Base-by-base conservation (phyloP, 1,140 invertebrate species). In the Eulimnadia texana region DNA sequence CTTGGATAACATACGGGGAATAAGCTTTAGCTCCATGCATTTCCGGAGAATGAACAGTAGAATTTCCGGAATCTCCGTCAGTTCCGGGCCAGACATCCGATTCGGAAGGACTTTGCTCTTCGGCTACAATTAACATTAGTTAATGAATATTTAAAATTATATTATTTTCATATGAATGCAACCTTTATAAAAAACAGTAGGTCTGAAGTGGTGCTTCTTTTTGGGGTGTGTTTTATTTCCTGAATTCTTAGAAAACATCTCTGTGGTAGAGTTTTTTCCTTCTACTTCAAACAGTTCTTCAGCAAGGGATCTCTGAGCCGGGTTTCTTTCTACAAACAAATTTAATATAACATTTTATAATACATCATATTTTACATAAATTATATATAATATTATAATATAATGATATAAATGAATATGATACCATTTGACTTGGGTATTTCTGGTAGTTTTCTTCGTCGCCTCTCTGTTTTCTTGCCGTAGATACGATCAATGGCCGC, bases 1-100 rank as follows among this genome's bases (percentile, higher is more conserved):
- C 33, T 42, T 52, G 22, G 9, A 28, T 57, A 28, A 19, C 33
- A 27, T 57, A 57, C 65, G 88, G 88, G 9, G 88, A 91, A 70
- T 87, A 81, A 64, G 86, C 88, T 74, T 91, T 91, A 19, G 82
- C 82, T 16, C 68, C 66, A 16, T 42, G 33, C 6, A 16, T 42
- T 68, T 92, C 89, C 0, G 89, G 89, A 0, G 88, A 91, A 72
- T 92, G 88, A 24, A 87, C 86, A 1, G 88, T 90, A 55, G 88
- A 91, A 72, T 92, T 85, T 6, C 89, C 90, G 64, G 88, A 92
- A 68, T 93, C 90, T 13, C 84, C 81, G 71, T 85, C 84, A 2
- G 80, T 71, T 66, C 84, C 84, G 61, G 86, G 81, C 66, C 88
- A 76, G 54, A 84, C 77, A 67, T 90, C 87, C n/a, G 85, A 88